These are phyloP conservation scores for Apoderus coryli DNA, from an alignment of 2,888 invertebrate genomes.

Conservation along the genomic window DNA sequence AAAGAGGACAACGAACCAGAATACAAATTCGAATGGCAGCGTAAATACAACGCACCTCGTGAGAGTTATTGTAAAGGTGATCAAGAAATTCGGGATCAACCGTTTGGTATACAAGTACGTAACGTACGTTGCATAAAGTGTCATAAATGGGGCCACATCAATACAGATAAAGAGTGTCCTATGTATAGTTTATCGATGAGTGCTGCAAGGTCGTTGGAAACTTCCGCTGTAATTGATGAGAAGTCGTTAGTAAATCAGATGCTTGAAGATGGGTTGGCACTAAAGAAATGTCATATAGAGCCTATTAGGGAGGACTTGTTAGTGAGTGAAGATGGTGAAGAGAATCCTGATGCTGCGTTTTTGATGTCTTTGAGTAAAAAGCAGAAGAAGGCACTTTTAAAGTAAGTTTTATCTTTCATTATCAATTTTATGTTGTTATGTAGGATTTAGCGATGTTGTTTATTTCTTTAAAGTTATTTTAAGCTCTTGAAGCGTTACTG, in stretches of 20 bases:
- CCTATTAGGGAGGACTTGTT: constrained; percentile 36
- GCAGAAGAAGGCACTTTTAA: constrained; percentile 83
- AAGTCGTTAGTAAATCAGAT: constrained; percentile 73
- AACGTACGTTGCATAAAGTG: constrained; percentile 98
- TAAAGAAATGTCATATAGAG: constrained; percentile 64
- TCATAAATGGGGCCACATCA: constrained; percentile 98
- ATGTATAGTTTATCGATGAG: constrained; percentile 78
- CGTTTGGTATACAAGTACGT: constrained; percentile 93
- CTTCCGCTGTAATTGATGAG: constrained; percentile 48
- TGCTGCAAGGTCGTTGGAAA: constrained; percentile 58
- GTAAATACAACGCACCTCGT: constrained; percentile 96
- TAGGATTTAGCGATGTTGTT: constrained; percentile 16
- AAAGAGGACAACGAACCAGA: constrained; percentile 90
- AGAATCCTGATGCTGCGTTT: constrained; percentile 59
- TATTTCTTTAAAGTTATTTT: too few relatives aligned
- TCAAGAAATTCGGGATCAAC: constrained; percentile 94
- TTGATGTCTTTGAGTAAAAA: constrained; percentile 72
- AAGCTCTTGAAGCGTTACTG: too few relatives aligned
- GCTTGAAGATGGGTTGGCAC: constrained; percentile 79
- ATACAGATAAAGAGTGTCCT: constrained; percentile 94
- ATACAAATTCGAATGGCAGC: constrained; percentile 99
- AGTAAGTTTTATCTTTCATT: too few relatives aligned
- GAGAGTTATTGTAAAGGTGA: constrained; percentile 98
- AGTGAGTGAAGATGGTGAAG: constrained; percentile 39
- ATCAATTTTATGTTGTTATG: too few relatives aligned